A percentile compares a stretch with the other conserved stretches of the same genome.
Evolutionary conservation across 2,113 vertebrate species (phyloP).

Genomic region (Perccottus glenii): DNA sequence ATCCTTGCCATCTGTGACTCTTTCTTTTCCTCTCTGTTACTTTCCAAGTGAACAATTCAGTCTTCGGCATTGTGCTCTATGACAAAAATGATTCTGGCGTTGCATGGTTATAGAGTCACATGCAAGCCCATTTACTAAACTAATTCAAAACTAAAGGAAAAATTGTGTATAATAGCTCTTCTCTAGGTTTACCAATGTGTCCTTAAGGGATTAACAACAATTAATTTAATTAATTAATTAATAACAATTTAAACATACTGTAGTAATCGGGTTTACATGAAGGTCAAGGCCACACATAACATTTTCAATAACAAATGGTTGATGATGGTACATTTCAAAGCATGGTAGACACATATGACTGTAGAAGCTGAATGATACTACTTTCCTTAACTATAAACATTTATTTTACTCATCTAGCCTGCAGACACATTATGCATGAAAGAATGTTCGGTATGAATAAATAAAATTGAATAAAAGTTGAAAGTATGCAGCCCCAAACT

Average conservation of each 20-base stretch:
- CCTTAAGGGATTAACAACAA: background rate
- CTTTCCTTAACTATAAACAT: too few relatives aligned
- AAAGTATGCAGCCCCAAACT: background rate
- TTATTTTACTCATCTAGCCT: too few relatives aligned
- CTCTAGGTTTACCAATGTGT: background rate
- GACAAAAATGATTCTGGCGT: constrained; percentile 22
- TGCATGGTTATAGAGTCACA: constrained; percentile 9
- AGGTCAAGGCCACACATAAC: background rate
- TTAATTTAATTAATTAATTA: too few relatives aligned
- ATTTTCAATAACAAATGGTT: background rate
- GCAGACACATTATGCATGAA: background rate
- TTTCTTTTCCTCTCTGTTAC: constrained; percentile 44
- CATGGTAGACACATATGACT: background rate
- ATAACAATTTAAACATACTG: background rate
- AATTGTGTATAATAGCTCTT: background rate
- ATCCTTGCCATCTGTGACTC: constrained; percentile 71
- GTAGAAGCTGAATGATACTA: background rate
- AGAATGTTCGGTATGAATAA: background rate
- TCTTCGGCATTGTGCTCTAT: constrained; percentile 40
- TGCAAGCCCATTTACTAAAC: background rate
- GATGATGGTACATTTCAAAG: background rate
- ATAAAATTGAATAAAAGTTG: background rate
- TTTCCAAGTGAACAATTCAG: constrained; percentile 56
- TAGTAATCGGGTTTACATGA: background rate
- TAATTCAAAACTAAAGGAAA: background rate